Conservation (phyloP, 2,888 invertebrate genomes). For the Eristalinus sepulchralis region DNA sequence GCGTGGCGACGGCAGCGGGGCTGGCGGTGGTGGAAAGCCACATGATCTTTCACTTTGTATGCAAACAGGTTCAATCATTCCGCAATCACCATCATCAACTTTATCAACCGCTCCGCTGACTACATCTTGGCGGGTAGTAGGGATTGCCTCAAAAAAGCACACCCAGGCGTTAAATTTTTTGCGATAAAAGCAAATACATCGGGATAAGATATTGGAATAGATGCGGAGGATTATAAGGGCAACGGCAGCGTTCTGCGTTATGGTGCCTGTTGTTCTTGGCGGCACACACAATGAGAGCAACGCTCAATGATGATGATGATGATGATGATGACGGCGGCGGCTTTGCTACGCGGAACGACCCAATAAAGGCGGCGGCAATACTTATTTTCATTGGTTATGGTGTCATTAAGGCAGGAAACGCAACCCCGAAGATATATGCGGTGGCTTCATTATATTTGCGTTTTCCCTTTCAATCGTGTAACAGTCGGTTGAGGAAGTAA, state of each 20-base stretch:
- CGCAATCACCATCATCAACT: slow-evolving; percentile 61
- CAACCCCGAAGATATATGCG: slow-evolving; percentile 8
- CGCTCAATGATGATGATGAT: background rate
- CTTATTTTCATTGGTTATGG: slow-evolving; percentile 16
- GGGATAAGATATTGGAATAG: slow-evolving; percentile 43
- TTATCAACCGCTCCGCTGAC: slow-evolving; percentile 35
- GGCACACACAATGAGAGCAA: background rate
- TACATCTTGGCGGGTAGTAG: background rate
- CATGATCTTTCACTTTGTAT: slow-evolving; percentile 60
- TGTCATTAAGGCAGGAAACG: slow-evolving; percentile 15
- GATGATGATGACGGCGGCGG: background rate
- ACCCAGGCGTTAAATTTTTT: slow-evolving; percentile 55
- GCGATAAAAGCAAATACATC: slow-evolving; percentile 43
- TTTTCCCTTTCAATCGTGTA: background rate
- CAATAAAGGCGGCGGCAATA: slow-evolving; percentile 25
- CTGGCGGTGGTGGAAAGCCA: slow-evolving; percentile 10
- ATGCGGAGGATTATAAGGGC: slow-evolving; percentile 21
- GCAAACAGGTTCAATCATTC: slow-evolving; percentile 67
- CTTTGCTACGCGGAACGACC: slow-evolving; percentile 9
- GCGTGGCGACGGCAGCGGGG: slow-evolving; percentile 13
- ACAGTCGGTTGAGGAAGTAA: background rate
- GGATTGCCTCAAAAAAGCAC: slow-evolving; percentile 1
- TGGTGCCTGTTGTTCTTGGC: background rate
- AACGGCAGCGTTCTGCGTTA: background rate
- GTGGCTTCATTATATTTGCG: slow-evolving; percentile 2